Conservation (phyloP, 2,888 invertebrate genomes). For the Balanococcus diminutus region DNA sequence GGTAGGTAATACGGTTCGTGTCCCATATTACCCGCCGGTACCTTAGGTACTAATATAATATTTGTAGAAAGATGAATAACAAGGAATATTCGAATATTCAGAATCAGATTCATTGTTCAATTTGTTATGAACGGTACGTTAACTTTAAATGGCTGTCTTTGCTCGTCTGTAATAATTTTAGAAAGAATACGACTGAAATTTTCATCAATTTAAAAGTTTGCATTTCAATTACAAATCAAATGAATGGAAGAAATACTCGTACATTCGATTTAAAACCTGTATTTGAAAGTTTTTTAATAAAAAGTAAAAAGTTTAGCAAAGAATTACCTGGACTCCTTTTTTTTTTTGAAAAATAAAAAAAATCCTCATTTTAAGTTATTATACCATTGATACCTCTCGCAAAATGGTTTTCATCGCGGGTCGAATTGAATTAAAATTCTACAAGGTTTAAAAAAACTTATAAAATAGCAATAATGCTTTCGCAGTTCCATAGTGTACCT, state of each 20-base stretch:
- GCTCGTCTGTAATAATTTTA: not conserved
- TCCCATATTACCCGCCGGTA: too few relatives aligned
- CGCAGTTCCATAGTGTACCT: not conserved
- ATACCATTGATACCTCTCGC: not conserved
- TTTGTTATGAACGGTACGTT: too few relatives aligned
- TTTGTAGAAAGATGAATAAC: too few relatives aligned
- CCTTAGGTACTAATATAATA: too few relatives aligned
- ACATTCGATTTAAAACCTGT: not conserved
- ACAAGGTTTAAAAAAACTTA: not conserved
- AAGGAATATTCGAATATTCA: too few relatives aligned
- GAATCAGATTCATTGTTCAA: too few relatives aligned
- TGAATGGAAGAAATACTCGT: not conserved
- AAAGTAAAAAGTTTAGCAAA: not conserved
- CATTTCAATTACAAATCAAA: conserved; percentile 10
- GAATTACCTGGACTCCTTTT: not conserved
- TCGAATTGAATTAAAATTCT: conserved; percentile 18
- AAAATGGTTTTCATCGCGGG: not conserved
- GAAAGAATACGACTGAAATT: not conserved
- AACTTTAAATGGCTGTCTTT: too few relatives aligned
- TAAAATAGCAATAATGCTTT: not conserved
- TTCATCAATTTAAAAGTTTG: conserved; percentile 20
- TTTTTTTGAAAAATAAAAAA: not conserved
- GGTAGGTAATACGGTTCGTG: too few relatives aligned
- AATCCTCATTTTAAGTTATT: not conserved
- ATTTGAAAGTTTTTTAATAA: conserved; percentile 13